These are phyloP conservation scores for Nothocercus julius DNA, from an alignment of 2,113 vertebrate species.

Conservation along the genomic window DNA sequence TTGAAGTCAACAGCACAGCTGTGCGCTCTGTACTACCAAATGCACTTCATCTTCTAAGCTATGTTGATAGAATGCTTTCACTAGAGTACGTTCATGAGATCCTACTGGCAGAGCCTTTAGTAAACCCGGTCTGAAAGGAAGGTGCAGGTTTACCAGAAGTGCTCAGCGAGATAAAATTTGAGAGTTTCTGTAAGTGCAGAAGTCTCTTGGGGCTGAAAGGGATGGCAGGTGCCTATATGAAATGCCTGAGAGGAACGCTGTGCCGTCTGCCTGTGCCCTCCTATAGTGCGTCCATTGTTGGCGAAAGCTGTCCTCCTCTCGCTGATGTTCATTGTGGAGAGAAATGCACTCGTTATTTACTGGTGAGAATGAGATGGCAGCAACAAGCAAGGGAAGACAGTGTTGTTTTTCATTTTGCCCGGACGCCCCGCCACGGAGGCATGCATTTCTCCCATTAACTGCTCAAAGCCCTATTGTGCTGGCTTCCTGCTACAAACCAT, in stretches of 20 bases:
- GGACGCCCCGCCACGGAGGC: constrained; percentile 70
- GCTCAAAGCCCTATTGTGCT: constrained; percentile 79
- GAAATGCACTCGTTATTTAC: constrained; percentile 73
- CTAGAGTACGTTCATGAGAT: not conserved
- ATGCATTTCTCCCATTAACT: constrained; percentile 79
- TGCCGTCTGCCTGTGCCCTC: not conserved
- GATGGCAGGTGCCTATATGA: not conserved
- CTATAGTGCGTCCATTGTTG: constrained; percentile 1
- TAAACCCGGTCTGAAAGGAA: not conserved
- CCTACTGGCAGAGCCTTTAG: not conserved
- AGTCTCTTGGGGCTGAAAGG: not conserved
- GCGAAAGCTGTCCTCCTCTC: constrained; percentile 43
- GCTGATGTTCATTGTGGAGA: constrained; percentile 50
- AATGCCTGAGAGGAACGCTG: constrained; percentile 6
- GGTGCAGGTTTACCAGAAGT: not conserved
- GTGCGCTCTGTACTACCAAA: not conserved
- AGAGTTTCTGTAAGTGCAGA: not conserved
- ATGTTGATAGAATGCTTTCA: not conserved
- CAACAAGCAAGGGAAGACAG: constrained; percentile 72
- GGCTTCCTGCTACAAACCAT: constrained; percentile 78
- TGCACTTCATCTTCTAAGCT: not conserved
- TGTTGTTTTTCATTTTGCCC: constrained; percentile 76
- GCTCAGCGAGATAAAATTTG: not conserved
- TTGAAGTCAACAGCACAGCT: not conserved
- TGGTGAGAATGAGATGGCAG: constrained; percentile 73